Evolutionary conservation across 2,888 invertebrate species (phyloP), one percentile per base, ranked within the genome.

Genomic region (Drosophila atripex): DNA sequence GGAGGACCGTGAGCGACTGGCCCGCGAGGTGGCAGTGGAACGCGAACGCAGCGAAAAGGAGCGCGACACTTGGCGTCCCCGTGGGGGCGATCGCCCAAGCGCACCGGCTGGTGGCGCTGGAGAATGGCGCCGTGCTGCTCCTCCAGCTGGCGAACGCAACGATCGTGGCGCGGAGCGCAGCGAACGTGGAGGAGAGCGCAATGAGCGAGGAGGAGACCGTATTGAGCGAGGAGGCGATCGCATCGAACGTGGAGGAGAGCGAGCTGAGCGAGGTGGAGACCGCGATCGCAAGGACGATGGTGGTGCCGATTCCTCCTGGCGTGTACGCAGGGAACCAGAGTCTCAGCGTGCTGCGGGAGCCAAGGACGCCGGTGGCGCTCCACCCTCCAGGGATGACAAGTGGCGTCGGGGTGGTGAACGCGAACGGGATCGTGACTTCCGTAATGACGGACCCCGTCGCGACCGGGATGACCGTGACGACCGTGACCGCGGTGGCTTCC

Each of bases 1-100:
- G 57, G 93, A 94, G 71, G 93, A 93, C 61, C 90, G 90, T n/a
- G 92, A 92, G 6, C 89, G 89, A 60, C 63, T 89, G 46, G 75
- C 90, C 18, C 86, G 88, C 18, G 82, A 90, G 70, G 89, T 89
- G 54, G 88, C 89, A 14, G 90, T 90, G 18, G 89, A 89, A 83
- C 83, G 88, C 7, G 89, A 91, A 14, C 85, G 87, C 23, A 80
- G 77, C 39, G 90, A 90, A 3, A 90, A 89, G 45, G 90, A 90
- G 0, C 85, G 89, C 12, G 90, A 90, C 52, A 87, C 73, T 4
- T 90, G 90, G 91, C 90, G 90, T 58, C 83, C 82, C 61, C 88
- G 88, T 49, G 85, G 61, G 14, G 71, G 71, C 9, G 80, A 80
- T 5, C 78, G 88, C 7, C 68, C 66, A 9, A 89, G 83, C n/a